Evolutionary conservation across 2,888 invertebrate species (phyloP).

Genomic region (Chloroclystis v-ata): DNA sequence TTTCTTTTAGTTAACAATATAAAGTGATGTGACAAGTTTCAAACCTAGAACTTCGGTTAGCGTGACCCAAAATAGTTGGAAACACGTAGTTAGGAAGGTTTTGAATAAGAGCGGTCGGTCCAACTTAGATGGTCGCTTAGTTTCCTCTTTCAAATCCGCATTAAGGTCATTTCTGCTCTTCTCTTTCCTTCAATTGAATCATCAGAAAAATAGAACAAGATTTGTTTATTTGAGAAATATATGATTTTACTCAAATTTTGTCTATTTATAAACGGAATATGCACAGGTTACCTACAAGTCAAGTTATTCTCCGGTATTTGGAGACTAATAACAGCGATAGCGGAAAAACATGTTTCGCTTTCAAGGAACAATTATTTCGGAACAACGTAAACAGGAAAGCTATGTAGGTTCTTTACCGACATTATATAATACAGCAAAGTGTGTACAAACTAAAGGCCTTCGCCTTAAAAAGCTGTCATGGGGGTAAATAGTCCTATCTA

Average conservation of each 20-base stretch:
- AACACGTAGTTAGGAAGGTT: conserved; percentile 10
- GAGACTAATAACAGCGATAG: background rate
- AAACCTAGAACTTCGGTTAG: background rate
- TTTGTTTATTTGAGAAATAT: no score
- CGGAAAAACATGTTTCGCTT: background rate
- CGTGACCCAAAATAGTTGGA: background rate
- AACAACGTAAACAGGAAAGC: background rate
- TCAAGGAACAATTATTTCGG: background rate
- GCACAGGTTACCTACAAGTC: no score
- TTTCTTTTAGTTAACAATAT: no score
- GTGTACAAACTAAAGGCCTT: background rate
- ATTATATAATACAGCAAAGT: background rate
- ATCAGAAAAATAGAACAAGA: no score
- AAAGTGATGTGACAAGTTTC: no score
- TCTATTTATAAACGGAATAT: no score
- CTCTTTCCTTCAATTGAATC: background rate
- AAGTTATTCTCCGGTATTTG: background rate
- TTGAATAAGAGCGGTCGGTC: conserved; percentile 2
- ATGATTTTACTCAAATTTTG: no score
- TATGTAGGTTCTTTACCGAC: background rate
- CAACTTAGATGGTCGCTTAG: conserved; percentile 3
- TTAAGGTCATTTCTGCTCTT: conserved; percentile 5
- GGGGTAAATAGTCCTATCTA: no score
- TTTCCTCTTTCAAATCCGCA: conserved; percentile 5
- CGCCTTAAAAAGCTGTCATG: background rate